Percentiles rank a stretch among this genome's conserved stretches.
Evolutionary conservation across 2,888 invertebrate genomes (phyloP).

Genomic region (Cylindroiulus punctatus): DNA sequence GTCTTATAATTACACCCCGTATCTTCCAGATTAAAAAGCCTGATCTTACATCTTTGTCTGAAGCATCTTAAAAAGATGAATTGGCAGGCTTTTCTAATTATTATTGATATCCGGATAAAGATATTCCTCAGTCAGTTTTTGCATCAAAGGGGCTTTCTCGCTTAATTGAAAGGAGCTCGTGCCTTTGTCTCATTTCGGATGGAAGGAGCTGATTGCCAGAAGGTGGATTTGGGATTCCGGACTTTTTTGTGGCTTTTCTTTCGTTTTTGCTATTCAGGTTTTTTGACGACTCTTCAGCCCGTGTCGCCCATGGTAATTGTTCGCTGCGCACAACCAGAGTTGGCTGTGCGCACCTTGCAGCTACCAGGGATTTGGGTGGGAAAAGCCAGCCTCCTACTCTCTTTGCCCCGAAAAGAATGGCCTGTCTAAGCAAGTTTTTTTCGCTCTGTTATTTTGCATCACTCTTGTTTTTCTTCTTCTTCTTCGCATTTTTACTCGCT

Average conservation of each 20-base stretch:
- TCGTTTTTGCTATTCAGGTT: background rate
- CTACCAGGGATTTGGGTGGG: background rate
- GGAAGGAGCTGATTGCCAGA: background rate
- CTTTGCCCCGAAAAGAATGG: conserved; percentile 23
- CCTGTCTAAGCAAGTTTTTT: conserved; percentile 24
- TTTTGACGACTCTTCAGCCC: conserved; percentile 21
- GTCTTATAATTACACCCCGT: background rate
- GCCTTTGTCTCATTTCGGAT: conserved; percentile 38
- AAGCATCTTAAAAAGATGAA: background rate
- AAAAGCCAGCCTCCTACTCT: background rate
- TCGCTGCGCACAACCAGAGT: background rate
- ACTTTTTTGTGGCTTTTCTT: background rate
- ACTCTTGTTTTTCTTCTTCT: background rate
- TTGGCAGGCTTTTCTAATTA: background rate
- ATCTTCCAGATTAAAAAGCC: background rate
- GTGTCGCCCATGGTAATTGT: background rate
- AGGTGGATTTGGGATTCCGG: background rate
- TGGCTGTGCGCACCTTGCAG: background rate
- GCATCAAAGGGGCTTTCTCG: conserved; percentile 1
- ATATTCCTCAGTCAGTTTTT: background rate
- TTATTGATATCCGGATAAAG: background rate
- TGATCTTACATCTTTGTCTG: background rate
- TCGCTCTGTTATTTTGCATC: conserved; percentile 22
- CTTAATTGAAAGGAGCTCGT: conserved; percentile 27
- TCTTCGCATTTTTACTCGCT: background rate